Percentiles rank a stretch among this genome's conserved stretches.
Evolutionary conservation across 2,797 vertebrate species (phyloP).

Genomic region (Peromyscus eremicus): DNA sequence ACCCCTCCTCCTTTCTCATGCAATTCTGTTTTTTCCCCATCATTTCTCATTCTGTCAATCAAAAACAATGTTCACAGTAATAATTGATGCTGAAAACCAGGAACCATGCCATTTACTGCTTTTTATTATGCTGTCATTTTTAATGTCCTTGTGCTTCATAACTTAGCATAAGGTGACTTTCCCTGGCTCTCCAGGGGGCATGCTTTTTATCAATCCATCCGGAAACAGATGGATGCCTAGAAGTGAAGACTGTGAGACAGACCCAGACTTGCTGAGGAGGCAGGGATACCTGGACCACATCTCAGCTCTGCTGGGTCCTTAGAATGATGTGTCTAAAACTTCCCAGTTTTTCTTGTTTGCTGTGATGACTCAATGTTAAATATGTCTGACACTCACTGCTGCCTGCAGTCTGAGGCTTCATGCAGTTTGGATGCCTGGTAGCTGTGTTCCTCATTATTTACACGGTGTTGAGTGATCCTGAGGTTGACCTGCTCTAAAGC

Average conservation of each 20-base stretch:
- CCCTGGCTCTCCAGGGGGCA: conserved; percentile 7
- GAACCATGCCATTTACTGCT: background rate
- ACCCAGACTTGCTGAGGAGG: background rate
- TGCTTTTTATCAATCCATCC: background rate
- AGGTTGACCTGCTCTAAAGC: conserved; percentile 58
- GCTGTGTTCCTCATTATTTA: conserved; percentile 32
- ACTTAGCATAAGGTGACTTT: conserved; percentile 48
- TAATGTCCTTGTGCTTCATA: background rate
- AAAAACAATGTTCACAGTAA: background rate
- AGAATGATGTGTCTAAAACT: background rate
- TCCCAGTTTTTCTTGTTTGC: conserved; percentile 55
- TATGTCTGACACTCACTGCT: background rate
- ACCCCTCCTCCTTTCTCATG: background rate
- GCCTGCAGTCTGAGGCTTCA: background rate
- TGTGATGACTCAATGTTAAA: conserved; percentile 50
- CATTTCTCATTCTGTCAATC: background rate
- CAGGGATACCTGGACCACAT: background rate
- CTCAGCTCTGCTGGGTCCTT: background rate
- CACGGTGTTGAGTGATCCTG: conserved; percentile 29
- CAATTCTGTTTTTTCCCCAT: background rate
- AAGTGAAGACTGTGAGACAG: background rate
- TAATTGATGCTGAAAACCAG: background rate
- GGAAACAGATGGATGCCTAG: conserved; percentile 24
- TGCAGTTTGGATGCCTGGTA: conserved; percentile 18
- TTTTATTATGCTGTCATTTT: conserved; percentile 29